Percentiles rank a stretch among this genome's conserved stretches.
phyloP scores from a whole-genome alignment of 2,888 invertebrate genomes.

The Pyrrhia umbra region DNA sequence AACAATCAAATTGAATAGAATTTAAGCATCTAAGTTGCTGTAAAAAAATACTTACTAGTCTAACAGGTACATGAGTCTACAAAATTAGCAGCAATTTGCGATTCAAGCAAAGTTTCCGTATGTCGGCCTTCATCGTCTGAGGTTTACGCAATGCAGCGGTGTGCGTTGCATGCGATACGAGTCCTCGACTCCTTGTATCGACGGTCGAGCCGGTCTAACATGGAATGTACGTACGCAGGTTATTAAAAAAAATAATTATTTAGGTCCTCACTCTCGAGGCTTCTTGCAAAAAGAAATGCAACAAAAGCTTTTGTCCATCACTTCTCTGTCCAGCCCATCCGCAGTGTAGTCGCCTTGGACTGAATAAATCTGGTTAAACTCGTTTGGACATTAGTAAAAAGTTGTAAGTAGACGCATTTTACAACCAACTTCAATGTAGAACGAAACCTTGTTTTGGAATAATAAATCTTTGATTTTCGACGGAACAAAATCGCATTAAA shows the following conservation, averaged over 20 bases:
- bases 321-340: slow-evolving; percentile 31
- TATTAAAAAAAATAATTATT: background rate
- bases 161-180: slow-evolving; percentile 72
- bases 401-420: slow-evolving; percentile 58
- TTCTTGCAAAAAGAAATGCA: slow-evolving; percentile 1
- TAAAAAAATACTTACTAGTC: slow-evolving; percentile 33
- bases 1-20: slow-evolving; percentile 55
- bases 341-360: slow-evolving; percentile 51
- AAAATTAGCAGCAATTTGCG: slow-evolving; percentile 76
- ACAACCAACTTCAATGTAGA: slow-evolving; percentile 50
- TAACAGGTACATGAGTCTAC: slow-evolving; percentile 41
- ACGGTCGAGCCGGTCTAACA: slow-evolving; percentile 44
- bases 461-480: slow-evolving; percentile 29
- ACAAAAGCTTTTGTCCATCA: slow-evolving; percentile 9
- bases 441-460: slow-evolving; percentile 48
- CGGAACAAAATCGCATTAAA: slow-evolving; percentile 36
- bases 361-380: slow-evolving; percentile 63
- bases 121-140: slow-evolving; percentile 73
- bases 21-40: slow-evolving; percentile 21
- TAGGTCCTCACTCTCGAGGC: background rate
- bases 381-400: slow-evolving; percentile 67
- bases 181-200: slow-evolving; percentile 65
- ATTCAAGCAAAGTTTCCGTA: slow-evolving; percentile 78
- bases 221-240: slow-evolving; percentile 24
- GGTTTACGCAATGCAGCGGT: slow-evolving; percentile 73